Evolutionary conservation across 2,888 invertebrate species (phyloP).

Genomic region (Deroplatys truncata): DNA sequence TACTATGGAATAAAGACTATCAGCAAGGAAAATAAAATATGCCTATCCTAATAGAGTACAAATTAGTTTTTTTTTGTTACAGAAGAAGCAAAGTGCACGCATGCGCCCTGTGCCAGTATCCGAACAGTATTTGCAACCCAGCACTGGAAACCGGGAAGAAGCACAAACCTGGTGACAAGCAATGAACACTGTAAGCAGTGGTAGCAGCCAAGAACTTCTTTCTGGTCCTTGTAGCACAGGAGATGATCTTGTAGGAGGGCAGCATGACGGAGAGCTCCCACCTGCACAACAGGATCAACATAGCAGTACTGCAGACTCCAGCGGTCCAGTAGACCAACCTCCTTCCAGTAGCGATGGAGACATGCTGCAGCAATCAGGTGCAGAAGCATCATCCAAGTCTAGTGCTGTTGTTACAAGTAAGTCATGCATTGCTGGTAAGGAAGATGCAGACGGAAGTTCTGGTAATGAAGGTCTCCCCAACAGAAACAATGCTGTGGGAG

Average conservation of each 20-base stretch:
- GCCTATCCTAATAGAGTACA: no score
- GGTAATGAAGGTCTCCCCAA: not conserved
- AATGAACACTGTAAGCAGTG: conserved; percentile 17
- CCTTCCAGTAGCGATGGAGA: not conserved
- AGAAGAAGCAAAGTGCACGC: conserved; percentile 77
- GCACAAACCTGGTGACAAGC: conserved; percentile 31
- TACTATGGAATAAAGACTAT: no score
- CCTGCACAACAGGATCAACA: not conserved
- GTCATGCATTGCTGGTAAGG: not conserved
- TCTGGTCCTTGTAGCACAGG: conserved; percentile 2
- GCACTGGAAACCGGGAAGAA: conserved; percentile 22
- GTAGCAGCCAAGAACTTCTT: conserved; percentile 23
- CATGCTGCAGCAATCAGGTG: not conserved
- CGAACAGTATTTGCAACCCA: conserved; percentile 56
- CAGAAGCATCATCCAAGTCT: not conserved
- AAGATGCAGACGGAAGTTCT: not conserved
- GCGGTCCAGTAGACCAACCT: not conserved
- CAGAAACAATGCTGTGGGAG: not conserved
- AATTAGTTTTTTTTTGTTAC: conserved; percentile 42
- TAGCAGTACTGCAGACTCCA: not conserved
- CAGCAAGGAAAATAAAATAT: no score
- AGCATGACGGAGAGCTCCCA: not conserved
- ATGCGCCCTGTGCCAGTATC: conserved; percentile 73
- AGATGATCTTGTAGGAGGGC: not conserved
- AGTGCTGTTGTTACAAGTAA: not conserved